Evolutionary conservation across 1,140 invertebrate species (phyloP), one percentile per base, ranked within the genome.

Genomic region (Drosophila willistoni): DNA sequence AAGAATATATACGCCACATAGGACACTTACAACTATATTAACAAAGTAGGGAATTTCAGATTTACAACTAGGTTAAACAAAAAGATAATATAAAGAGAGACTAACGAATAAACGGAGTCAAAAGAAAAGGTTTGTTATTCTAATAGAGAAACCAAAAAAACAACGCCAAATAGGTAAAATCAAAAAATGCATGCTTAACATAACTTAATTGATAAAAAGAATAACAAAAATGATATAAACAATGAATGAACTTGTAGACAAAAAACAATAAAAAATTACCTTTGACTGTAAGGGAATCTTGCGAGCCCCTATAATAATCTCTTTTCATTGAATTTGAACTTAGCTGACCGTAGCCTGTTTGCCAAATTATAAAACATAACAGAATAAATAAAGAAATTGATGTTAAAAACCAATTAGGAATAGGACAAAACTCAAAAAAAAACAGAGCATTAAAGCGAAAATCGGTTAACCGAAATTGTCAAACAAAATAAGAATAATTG

Each of bases 281-380:
- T 91, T 94, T 93, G 68, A 95, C 94, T 79, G 95, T 96, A 71
- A 97, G 94, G 93, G 96, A 96, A 93, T 97, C 96, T 94, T 97
- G 96, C 64, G 96, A 97, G 85, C 96, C 96, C 93, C 96, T 94
- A 93, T 96, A 97, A 94, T 96, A 97, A 93, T 97, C 96, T 93
- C 96, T 94, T 93, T 96, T 95, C 95, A 96, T 96, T 73, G 95
- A 94, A 69, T 94, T 93, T 77, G 93, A 93, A 77, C 91, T 92
- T 83, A 92, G 91, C 64, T 91, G 81, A 83, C 91, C 90, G 73
- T 91, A 91, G 76, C 79, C 86, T 91, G 80, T 73, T 44, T 41
- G 68, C 12, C 55, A 81, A 75, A 59, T 65, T 65, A 61, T 77
- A 92, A 86, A 91, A 91, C 69, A 82, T 92, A 92, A 92, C 87